These are phyloP conservation scores for Odontophorus gujanensis DNA, from an alignment of 2,113 vertebrate species.

Conservation along the genomic window DNA sequence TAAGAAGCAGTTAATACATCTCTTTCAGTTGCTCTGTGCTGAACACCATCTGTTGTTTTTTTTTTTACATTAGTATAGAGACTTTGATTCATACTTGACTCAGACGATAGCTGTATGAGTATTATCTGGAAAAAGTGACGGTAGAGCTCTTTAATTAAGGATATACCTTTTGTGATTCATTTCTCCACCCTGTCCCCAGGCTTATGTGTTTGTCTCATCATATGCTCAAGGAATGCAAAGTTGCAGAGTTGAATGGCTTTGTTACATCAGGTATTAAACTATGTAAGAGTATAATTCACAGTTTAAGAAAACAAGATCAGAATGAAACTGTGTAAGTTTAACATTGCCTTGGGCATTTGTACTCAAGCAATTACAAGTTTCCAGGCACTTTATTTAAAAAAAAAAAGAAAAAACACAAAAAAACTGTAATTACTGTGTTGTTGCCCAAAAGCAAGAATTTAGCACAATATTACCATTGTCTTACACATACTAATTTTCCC, in stretches of 20 bases:
- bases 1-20: neutral
- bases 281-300: constrained; percentile 14
- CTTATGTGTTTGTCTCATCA: constrained; percentile 40
- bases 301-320: constrained; percentile 11
- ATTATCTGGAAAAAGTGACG: constrained; percentile 66
- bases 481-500: neutral
- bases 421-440: neutral
- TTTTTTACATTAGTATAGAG: neutral
- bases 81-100: constrained; percentile 39
- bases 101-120: neutral
- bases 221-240: constrained; percentile 9
- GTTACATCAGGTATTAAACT: constrained; percentile 50
- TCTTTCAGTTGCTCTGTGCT: neutral
- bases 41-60: neutral
- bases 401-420: too few species aligned
- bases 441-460: constrained; percentile 31
- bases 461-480: neutral
- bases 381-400: neutral
- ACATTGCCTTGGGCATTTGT: constrained; percentile 15
- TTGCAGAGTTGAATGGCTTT: constrained; percentile 51
- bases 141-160: constrained; percentile 39
- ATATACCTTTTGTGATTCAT: constrained; percentile 50
- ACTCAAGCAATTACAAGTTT: constrained; percentile 56
- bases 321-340: constrained; percentile 32
- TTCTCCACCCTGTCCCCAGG: constrained; percentile 48